Conservation (phyloP, 2,888 invertebrate genomes). For the Amiota minor region DNA sequence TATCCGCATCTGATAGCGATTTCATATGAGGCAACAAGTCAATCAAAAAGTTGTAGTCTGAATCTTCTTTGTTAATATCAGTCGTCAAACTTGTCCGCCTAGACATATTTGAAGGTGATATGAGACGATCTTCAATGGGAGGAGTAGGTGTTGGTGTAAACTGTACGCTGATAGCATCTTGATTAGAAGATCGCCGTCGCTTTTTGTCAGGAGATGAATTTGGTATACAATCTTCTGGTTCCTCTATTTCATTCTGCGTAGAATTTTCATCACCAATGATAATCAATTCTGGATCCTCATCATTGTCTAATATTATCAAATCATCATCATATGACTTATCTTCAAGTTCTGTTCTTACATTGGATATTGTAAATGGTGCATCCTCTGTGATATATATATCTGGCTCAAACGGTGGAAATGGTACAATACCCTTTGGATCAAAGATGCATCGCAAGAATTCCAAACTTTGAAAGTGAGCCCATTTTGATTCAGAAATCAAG, state of each 20-base stretch:
- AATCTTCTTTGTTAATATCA: conserved; percentile 44
- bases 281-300: conserved; percentile 51
- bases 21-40: conserved; percentile 58
- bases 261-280: conserved; percentile 55
- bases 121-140: too few relatives aligned
- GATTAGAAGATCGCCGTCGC: not conserved
- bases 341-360: too few relatives aligned
- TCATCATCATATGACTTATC: not conserved
- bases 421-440: conserved; percentile 47
- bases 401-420: conserved; percentile 41
- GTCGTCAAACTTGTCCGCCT: not conserved
- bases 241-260: conserved; percentile 35
- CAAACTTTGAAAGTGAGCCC: conserved; percentile 50
- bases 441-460: conserved; percentile 55
- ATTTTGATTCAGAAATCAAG: conserved; percentile 37
- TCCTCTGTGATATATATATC: conserved; percentile 44
- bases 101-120: too few relatives aligned
- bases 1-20: conserved; percentile 48
- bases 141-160: too few relatives aligned
- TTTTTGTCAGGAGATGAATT: conserved; percentile 37
- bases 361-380: not conserved
- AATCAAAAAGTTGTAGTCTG: conserved; percentile 55
- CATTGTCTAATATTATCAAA: conserved; percentile 37
- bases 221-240: conserved; percentile 24
- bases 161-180: not conserved